Evolutionary conservation across 2,113 vertebrate species (phyloP).

Genomic region (Danio rerio): GRCz12tu NC_133189.1:47230501-47231000

Average conservation of each 20-base stretch:
- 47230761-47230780: conserved; percentile 33
- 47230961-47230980: background rate
- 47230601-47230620: conserved; percentile 57
- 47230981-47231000: background rate
- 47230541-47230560: conserved; percentile 60
- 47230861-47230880: background rate
- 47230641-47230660: conserved; percentile 49
- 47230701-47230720: conserved; percentile 57
- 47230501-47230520: conserved; percentile 27
- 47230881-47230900: background rate
- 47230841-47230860: background rate
- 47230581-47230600: conserved; percentile 43
- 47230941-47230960: background rate
- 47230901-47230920: background rate
- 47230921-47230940: background rate
- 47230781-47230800: conserved; percentile 1
- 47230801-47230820: conserved; percentile 17
- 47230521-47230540: conserved; percentile 54
- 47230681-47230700: conserved; percentile 53
- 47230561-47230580: conserved; percentile 41
- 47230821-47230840: conserved; percentile 3
- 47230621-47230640: conserved; percentile 55
- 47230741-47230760: conserved; percentile 38
- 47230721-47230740: conserved; percentile 58
- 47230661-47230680: conserved; percentile 26